These are phyloP conservation scores for Pseudolycoriella hygida DNA, from an alignment of 2,888 invertebrate species.

Conservation along the genomic window DNA sequence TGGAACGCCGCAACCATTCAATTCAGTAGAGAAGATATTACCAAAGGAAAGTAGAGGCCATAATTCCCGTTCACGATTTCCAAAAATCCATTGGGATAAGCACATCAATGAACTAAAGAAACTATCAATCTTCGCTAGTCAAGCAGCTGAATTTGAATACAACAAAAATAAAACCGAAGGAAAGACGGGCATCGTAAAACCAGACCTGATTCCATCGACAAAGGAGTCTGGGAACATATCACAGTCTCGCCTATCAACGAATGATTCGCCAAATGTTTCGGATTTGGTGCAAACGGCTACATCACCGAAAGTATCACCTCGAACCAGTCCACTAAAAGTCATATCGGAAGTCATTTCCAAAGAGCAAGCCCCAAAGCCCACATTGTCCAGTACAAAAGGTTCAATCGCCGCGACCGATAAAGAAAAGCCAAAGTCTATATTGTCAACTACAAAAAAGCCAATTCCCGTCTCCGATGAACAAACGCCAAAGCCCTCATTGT, in stretches of 20 bases:
- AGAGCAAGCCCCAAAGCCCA: neutral
- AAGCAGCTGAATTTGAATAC: slow-evolving; percentile 26
- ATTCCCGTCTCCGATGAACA: too few relatives aligned
- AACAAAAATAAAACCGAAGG: slow-evolving; percentile 24
- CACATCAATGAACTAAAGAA: slow-evolving; percentile 24
- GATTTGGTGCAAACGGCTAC: slow-evolving; percentile 7
- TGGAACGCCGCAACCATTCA: slow-evolving; percentile 37
- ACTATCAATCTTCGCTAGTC: slow-evolving; percentile 24
- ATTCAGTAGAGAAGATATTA: slow-evolving; percentile 28
- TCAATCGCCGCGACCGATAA: neutral
- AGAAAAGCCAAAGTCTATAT: neutral
- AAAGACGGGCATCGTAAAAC: slow-evolving; percentile 20
- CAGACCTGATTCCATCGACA: slow-evolving; percentile 19
- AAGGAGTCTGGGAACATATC: slow-evolving; percentile 10
- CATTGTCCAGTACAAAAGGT: too few relatives aligned
- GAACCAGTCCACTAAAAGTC: slow-evolving; percentile 6
- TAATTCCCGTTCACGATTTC: slow-evolving; percentile 20
- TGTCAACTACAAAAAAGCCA: too few relatives aligned
- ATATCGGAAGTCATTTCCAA: neutral
- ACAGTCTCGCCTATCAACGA: neutral
- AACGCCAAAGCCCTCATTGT: too few relatives aligned
- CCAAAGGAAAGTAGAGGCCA: slow-evolving; percentile 23
- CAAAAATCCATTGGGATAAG: slow-evolving; percentile 22
- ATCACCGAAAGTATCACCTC: slow-evolving; percentile 6
- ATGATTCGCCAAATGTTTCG: slow-evolving; percentile 1